phyloP scores from a whole-genome alignment of 2,113 vertebrate genomes.

The Zapornia atra region DNA sequence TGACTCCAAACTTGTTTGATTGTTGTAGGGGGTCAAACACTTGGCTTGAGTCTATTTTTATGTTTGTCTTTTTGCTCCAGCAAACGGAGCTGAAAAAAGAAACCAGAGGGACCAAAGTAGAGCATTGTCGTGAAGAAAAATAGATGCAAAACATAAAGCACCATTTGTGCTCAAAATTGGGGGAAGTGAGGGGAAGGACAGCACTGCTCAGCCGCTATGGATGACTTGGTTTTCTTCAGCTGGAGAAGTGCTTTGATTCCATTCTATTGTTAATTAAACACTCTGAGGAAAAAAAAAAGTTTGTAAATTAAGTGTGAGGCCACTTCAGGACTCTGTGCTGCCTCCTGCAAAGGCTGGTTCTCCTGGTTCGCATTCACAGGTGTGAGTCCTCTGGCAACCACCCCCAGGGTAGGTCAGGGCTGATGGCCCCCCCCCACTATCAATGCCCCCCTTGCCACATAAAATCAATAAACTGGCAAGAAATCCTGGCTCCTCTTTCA shows the following conservation, averaged over 20 bases:
- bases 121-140: neutral
- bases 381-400: neutral
- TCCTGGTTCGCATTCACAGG: neutral
- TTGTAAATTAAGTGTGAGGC: neutral
- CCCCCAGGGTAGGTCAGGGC: neutral
- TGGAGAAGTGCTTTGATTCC: neutral
- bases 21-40: fast-evolving
- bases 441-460: neutral
- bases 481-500: neutral
- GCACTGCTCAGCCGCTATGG: neutral
- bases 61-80: neutral
- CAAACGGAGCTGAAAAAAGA: neutral
- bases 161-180: neutral
- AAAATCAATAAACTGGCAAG: fast-evolving
- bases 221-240: neutral
- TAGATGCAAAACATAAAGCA: neutral
- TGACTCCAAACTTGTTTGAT: neutral
- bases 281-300: neutral
- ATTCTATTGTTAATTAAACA: neutral
- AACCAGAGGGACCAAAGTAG: neutral
- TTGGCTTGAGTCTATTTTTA: neutral
- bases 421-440: neutral
- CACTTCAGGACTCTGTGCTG: fast-evolving
- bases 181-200: neutral
- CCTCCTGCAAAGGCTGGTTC: neutral